Conservation (phyloP, 2,797 vertebrate genomes). For the Myotis pilosus region DNA sequence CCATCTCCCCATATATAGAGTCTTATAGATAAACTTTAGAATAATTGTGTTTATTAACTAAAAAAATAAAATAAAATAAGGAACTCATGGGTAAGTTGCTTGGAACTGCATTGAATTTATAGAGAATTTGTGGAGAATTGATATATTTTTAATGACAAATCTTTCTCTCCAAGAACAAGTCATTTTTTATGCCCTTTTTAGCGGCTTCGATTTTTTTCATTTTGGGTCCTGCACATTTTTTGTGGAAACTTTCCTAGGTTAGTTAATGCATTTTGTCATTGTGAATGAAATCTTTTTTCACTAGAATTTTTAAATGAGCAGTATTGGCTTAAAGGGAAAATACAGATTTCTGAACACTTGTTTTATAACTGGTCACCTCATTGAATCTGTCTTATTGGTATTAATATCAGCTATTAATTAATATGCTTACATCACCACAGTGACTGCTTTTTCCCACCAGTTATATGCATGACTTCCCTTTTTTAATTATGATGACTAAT, state of each 20-base stretch:
- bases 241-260: not conserved
- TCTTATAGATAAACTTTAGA: not conserved
- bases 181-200: not conserved
- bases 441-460: not conserved
- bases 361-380: not conserved
- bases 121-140: not conserved
- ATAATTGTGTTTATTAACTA: not conserved
- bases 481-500: slow-evolving; percentile 38
- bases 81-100: not conserved
- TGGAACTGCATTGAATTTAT: not conserved
- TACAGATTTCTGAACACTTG: not conserved
- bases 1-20: not conserved
- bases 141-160: not conserved
- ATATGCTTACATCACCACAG: not conserved
- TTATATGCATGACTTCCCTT: slow-evolving; percentile 42
- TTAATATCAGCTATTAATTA: not conserved
- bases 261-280: not conserved
- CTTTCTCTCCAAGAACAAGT: not conserved
- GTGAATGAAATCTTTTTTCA: not conserved
- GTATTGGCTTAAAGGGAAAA: not conserved
- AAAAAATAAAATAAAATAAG: not conserved
- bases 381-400: not conserved
- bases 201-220: not conserved
- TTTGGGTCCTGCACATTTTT: not conserved
- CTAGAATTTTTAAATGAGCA: not conserved